These are phyloP conservation scores for Bombus waltoni DNA, from an alignment of 1,140 invertebrate genomes.

Conservation along the genomic window DNA sequence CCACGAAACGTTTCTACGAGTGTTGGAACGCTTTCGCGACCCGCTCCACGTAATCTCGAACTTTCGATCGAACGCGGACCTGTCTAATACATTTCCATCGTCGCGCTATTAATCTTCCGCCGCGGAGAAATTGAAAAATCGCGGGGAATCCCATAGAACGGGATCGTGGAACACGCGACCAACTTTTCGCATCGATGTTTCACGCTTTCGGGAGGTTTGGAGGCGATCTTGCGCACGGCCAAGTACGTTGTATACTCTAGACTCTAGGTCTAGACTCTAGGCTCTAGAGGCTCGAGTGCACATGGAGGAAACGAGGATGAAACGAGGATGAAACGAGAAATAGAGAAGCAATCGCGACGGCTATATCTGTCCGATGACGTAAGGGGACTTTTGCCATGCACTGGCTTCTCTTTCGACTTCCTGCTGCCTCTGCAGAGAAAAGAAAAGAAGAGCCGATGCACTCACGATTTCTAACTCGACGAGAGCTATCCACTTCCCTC, in stretches of 20 bases:
- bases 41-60: too few species aligned
- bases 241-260: not conserved
- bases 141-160: not conserved
- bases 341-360: slow-evolving; percentile 22
- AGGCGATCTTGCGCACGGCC: not conserved
- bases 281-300: not conserved
- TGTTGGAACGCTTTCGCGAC: too few species aligned
- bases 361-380: slow-evolving; percentile 38
- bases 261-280: too few species aligned
- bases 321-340: slow-evolving; percentile 20
- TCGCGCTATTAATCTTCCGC: not conserved
- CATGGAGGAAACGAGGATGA: slow-evolving; percentile 13
- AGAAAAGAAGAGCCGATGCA: not conserved
- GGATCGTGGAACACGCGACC: not conserved
- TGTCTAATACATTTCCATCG: not conserved
- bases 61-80: not conserved
- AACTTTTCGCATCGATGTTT: not conserved
- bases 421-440: not conserved
- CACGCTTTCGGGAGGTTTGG: not conserved
- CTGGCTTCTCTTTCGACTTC: slow-evolving; percentile 7
- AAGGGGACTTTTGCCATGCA: slow-evolving; percentile 21
- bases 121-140: not conserved
- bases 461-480: slow-evolving; percentile 1
- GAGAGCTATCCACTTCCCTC: not conserved
- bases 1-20: too few species aligned